phyloP scores from a whole-genome alignment of 1,140 invertebrate genomes.

The Zaprionus capensis region DNA sequence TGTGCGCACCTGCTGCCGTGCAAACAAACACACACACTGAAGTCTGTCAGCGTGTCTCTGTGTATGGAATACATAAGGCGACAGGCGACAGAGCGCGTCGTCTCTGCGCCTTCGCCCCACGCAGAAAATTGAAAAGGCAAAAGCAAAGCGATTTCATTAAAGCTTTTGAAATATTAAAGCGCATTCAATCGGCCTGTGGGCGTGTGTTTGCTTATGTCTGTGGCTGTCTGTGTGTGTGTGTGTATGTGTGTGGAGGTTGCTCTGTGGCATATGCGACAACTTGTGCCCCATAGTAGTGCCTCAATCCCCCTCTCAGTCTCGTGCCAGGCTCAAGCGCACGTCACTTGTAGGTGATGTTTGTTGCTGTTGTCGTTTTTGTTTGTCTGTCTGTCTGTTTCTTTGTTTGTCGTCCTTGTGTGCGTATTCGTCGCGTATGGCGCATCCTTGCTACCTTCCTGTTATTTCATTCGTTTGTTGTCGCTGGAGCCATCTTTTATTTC shows the following conservation, averaged over 20 bases:
- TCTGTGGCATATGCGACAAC: conserved; percentile 28
- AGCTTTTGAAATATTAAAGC: conserved; percentile 78
- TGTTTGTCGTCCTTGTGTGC: conserved; percentile 41
- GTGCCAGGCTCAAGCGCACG: conserved; percentile 7
- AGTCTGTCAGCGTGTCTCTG: conserved; percentile 5
- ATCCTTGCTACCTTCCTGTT: conserved; percentile 48
- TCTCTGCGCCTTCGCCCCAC: conserved; percentile 19
- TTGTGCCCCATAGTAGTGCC: conserved; percentile 7
- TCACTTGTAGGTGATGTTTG: conserved; percentile 47
- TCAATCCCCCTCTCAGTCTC: neutral
- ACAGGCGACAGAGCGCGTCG: neutral
- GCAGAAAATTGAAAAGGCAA: conserved; percentile 71
- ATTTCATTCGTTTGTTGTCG: conserved; percentile 63
- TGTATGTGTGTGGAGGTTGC: conserved; percentile 6
- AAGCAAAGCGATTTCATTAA: conserved; percentile 76
- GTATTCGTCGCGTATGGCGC: conserved; percentile 32
- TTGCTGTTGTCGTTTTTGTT: conserved; percentile 32
- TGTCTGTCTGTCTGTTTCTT: conserved; percentile 24
- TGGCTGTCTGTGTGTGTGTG: conserved; percentile 12
- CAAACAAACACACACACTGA: neutral
- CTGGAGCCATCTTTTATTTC: conserved; percentile 69
- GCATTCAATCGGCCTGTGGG: conserved; percentile 52
- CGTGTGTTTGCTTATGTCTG: conserved; percentile 28
- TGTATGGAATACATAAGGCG: conserved; percentile 13
- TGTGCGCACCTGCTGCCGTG: conserved; percentile 22